Evolutionary conservation across 2,797 vertebrate species (phyloP), one percentile per base, ranked within the genome.

Genomic region (Gastrophryne carolinensis): DNA sequence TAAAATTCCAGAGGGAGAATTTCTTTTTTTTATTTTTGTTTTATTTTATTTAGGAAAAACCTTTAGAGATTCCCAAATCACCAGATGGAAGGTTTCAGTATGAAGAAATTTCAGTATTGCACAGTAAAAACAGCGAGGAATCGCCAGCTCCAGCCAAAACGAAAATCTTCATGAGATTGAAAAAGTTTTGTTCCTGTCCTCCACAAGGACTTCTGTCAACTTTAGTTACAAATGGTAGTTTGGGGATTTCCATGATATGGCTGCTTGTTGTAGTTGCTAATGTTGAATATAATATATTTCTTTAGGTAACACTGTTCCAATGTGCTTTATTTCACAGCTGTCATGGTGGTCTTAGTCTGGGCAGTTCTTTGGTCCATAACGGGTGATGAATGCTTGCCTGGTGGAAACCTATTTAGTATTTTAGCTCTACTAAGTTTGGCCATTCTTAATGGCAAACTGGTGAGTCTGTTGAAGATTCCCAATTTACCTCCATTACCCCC

Each of bases 401-500:
- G 95, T 57, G 92, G 94, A 71, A 97, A 95, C 69, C 84, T 96
- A 2, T 98, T 98, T 56, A 96, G 95, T 76, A 86, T 97, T 81
- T 74, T 96, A 72, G 81, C 94, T 75, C 88, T 98, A 69, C 94
- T 97, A 82, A 90, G 94, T 74, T 91, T 87, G 81, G 88, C 96
- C 0, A 72, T 95, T 32, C 57, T 90, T 2, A 96, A 94, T 60
- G 96, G 95, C 56, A 94, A 93, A 87, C 86, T 96, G 64, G 87
- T 97, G 54, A 88, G 91, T 24, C 82, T 93, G 57, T 86, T 98
- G 83, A 92, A 87, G 6, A 89, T 97, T 79, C 84, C 89, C 44
- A 86, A 87, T 0, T 81, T 96, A 13, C 95, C 96, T 11, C 93
- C 95, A 11, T 82, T 98, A 1, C 96, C 96, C 17, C 90, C 92